Percentiles rank a stretch among this genome's conserved stretches.
Evolutionary conservation across 2,797 vertebrate genomes (phyloP).

Genomic region (Chelmon rostratus): DNA sequence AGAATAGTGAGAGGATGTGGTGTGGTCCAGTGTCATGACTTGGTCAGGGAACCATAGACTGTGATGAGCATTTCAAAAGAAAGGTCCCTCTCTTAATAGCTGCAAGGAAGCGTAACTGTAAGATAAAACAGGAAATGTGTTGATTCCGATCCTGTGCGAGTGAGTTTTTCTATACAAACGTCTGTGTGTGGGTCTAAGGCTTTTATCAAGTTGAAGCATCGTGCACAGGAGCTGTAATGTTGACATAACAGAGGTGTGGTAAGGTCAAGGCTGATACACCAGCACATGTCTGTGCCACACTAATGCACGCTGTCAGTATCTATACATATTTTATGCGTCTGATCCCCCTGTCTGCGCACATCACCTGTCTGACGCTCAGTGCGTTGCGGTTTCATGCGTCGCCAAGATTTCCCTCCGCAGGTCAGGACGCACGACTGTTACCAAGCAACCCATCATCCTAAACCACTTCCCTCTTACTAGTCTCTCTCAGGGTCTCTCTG

Average conservation of each 20-base stretch:
- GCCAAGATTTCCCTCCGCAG: conserved; percentile 39
- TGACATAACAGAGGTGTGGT: conserved; percentile 39
- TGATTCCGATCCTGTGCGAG: not conserved
- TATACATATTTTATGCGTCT: conserved; percentile 72
- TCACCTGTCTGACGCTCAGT: conserved; percentile 25
- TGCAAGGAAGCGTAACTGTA: not conserved
- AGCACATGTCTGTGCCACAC: conserved; percentile 24
- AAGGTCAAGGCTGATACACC: conserved; percentile 38
- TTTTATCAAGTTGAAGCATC: conserved; percentile 4
- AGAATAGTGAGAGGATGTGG: conserved; percentile 52
- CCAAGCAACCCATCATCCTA: conserved; percentile 67
- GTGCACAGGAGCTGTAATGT: conserved; percentile 10
- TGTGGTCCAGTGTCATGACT: conserved; percentile 52
- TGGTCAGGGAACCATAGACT: not conserved
- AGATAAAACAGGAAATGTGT: not conserved
- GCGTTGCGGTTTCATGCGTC: conserved; percentile 56
- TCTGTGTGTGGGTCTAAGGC: not conserved
- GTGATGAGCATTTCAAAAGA: not conserved
- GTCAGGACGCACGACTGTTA: conserved; percentile 61
- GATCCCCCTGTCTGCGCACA: conserved; percentile 25
- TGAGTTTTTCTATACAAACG: conserved; percentile 8
- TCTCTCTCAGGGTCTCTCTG: conserved; percentile 13
- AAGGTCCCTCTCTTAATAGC: not conserved
- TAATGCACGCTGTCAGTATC: conserved; percentile 56
- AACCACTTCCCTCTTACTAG: conserved; percentile 9